A percentile compares a stretch with the other conserved stretches of the same genome.
These are phyloP conservation scores for Arbacia lixula DNA, from an alignment of 53 echinoderm and acorn worm species.

Conservation along the genomic window DNA sequence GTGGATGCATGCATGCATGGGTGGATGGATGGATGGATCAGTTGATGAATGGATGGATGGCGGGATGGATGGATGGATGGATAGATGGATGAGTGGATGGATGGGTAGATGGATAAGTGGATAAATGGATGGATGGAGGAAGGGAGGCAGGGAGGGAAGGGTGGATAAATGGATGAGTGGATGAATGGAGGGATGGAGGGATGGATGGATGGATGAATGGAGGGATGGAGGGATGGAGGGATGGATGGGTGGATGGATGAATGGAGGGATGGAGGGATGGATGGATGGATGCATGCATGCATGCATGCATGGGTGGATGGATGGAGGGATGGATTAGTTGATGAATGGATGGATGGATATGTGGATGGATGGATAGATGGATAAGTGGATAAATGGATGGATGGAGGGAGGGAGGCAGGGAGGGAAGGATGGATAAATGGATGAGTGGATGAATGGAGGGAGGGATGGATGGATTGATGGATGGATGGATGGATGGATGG, in stretches of 20 bases:
- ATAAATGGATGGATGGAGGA: neutral
- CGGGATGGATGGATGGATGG: neutral
- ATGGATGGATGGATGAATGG: neutral
- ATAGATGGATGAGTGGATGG: neutral
- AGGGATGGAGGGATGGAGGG: neutral
- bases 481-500: no score
- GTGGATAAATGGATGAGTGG: neutral
- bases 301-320: neutral
- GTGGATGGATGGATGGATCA: neutral
- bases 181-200: neutral
- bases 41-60: neutral
- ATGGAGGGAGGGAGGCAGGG: no score
- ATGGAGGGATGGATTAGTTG: neutral
- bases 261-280: neutral
- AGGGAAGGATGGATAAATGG: no score
- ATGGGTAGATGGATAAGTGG: neutral
- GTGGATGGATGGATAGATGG: no score
- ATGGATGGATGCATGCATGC: neutral
- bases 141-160: neutral
- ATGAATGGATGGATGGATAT: neutral
- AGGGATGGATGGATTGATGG: no score
- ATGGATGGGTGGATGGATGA: neutral
- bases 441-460: no score
- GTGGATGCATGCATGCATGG: no score
- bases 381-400: no score